phyloP scores from a whole-genome alignment of 1,140 invertebrate species.

The Papilio polyxenes region DNA sequence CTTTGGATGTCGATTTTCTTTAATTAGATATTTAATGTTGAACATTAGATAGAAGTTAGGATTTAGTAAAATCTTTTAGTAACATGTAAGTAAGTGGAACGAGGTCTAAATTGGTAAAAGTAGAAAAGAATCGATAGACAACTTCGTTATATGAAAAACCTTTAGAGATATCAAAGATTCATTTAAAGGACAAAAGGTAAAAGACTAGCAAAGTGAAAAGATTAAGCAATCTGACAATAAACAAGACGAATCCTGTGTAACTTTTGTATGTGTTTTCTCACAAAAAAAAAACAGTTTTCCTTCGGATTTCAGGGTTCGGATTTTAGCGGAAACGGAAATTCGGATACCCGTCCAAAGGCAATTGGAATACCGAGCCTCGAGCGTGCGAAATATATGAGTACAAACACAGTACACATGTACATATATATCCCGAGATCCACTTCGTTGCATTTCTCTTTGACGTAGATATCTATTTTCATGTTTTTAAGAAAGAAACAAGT shows the following conservation, averaged over 20 bases:
- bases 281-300: background rate
- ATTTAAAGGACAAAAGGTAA: too few species aligned
- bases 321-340: constrained; percentile 23
- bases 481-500: background rate
- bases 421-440: background rate
- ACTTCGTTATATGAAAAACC: too few species aligned
- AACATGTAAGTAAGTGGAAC: too few species aligned
- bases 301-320: constrained; percentile 8
- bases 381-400: constrained; percentile 9
- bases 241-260: background rate
- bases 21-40: too few species aligned
- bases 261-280: background rate
- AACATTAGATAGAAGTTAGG: too few species aligned
- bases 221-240: background rate
- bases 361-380: background rate
- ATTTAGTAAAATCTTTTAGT: too few species aligned
- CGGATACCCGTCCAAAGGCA: constrained; percentile 1
- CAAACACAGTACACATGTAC: background rate
- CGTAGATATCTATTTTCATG: background rate
- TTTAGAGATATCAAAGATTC: too few species aligned
- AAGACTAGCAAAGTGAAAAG: background rate
- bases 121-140: too few species aligned
- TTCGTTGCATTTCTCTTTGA: background rate
- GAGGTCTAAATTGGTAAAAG: too few species aligned
- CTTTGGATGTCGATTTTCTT: too few species aligned